Evolutionary conservation across 2,113 vertebrate species (phyloP).

Genomic region (Gnathonemus longibarbis): DNA sequence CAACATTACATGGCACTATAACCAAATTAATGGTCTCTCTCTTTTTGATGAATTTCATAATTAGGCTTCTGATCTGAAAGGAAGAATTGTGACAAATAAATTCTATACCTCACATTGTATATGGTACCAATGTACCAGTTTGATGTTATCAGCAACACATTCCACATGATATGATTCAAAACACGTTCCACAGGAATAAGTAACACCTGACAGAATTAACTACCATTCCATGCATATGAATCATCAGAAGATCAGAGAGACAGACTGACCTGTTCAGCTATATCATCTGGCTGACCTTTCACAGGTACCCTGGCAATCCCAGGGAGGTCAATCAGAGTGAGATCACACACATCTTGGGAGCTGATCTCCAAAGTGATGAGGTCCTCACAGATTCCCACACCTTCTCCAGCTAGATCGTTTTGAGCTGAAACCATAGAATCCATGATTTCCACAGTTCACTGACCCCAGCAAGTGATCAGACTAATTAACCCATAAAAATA

Average conservation of each 20-base stretch:
- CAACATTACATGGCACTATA: constrained; percentile 70
- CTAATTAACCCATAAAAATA: background rate
- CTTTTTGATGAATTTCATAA: constrained; percentile 53
- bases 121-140: background rate
- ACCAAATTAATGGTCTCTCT: constrained; percentile 70
- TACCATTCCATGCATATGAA: background rate
- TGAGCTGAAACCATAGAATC: constrained; percentile 53
- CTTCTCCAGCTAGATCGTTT: constrained; percentile 49
- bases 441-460: background rate
- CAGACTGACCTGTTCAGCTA: constrained; percentile 56
- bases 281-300: constrained; percentile 59
- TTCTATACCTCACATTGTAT: background rate
- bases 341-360: constrained; percentile 62
- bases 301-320: too few relatives aligned
- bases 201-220: background rate
- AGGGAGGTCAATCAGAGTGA: constrained; percentile 74
- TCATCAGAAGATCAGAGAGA: too few relatives aligned
- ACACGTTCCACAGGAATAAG: background rate
- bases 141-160: background rate
- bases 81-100: background rate
- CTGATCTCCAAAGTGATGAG: constrained; percentile 62
- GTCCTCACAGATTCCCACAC: constrained; percentile 49
- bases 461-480: background rate
- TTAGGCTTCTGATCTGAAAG: constrained; percentile 61
- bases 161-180: background rate